phyloP scores from a whole-genome alignment of 2,888 invertebrate species.

The Bombylius discolor region DNA sequence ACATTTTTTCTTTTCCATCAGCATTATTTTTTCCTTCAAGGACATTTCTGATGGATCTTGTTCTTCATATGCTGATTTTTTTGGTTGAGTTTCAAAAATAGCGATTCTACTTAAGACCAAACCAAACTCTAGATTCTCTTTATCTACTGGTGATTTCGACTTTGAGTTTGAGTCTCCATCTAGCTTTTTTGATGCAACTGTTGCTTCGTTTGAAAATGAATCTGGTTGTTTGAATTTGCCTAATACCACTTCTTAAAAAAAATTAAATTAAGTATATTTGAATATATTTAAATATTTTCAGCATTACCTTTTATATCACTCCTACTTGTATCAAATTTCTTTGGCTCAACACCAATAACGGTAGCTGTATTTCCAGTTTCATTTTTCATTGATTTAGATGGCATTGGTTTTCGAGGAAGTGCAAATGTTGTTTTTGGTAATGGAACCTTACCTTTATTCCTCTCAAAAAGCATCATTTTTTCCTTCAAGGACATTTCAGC shows the following conservation, averaged over 20 bases:
- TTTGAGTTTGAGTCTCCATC: constrained; percentile 19
- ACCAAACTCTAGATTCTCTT: constrained; percentile 37
- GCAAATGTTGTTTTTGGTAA: constrained; percentile 64
- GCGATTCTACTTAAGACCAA: constrained; percentile 45
- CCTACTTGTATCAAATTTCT: constrained; percentile 1
- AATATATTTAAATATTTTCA: too few relatives aligned
- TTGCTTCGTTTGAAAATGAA: too few relatives aligned
- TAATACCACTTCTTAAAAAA: constrained; percentile 18
- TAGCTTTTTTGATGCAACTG: too few relatives aligned
- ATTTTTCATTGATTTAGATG: constrained; percentile 26
- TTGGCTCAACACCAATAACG: constrained; percentile 9
- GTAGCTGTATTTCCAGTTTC: constrained; percentile 18
- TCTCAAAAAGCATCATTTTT: constrained; percentile 76
- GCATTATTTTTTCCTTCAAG: constrained; percentile 69
- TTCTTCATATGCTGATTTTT: constrained; percentile 23
- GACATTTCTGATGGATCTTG: constrained; percentile 76
- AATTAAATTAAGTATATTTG: too few relatives aligned
- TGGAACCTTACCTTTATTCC: constrained; percentile 63
- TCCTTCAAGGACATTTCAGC: constrained; percentile 72
- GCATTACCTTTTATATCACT: too few relatives aligned
- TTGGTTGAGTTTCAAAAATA: constrained; percentile 66
- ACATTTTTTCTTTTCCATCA: constrained; percentile 74
- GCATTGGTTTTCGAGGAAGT: constrained; percentile 32
- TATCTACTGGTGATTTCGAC: constrained; percentile 31
- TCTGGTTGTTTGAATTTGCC: constrained; percentile 18